Conservation (phyloP, 2,888 invertebrate genomes). For the Lutraria lutraria region DNA sequence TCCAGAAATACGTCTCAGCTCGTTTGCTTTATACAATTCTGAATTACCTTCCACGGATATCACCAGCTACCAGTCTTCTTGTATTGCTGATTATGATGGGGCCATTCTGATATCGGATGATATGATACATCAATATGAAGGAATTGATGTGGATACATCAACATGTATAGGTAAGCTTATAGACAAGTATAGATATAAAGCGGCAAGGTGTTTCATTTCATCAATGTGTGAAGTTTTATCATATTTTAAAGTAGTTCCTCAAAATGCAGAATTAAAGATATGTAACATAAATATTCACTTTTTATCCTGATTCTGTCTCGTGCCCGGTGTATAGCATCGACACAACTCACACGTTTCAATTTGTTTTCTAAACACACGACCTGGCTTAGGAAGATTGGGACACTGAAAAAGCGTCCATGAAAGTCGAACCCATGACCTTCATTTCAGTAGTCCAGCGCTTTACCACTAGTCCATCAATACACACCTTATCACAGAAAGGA, state of each 20-base stretch:
- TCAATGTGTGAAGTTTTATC: neutral
- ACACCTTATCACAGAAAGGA: too few species aligned
- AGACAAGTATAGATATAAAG: too few species aligned
- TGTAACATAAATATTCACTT: neutral
- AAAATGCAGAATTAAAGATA: neutral
- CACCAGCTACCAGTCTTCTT: neutral
- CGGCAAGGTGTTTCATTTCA: neutral
- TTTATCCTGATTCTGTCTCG: too few species aligned
- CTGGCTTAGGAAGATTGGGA: too few species aligned
- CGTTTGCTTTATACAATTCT: neutral
- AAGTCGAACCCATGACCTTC: too few species aligned
- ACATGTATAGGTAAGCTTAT: conserved; percentile 6
- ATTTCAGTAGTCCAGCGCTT: too few species aligned
- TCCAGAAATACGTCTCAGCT: conserved; percentile 6
- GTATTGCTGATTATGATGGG: neutral
- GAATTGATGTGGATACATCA: neutral
- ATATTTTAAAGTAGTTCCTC: neutral
- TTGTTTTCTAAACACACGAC: too few species aligned
- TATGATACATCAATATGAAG: neutral
- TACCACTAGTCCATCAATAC: too few species aligned
- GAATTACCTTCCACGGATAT: neutral
- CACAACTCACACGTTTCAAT: too few species aligned
- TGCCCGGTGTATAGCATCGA: too few species aligned
- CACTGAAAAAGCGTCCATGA: too few species aligned
- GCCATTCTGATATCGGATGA: conserved; percentile 20